Percentiles rank a stretch among this genome's conserved stretches.
Conservation (phyloP, 2,113 vertebrate species). For the Limnothrissa miodon region DNA sequence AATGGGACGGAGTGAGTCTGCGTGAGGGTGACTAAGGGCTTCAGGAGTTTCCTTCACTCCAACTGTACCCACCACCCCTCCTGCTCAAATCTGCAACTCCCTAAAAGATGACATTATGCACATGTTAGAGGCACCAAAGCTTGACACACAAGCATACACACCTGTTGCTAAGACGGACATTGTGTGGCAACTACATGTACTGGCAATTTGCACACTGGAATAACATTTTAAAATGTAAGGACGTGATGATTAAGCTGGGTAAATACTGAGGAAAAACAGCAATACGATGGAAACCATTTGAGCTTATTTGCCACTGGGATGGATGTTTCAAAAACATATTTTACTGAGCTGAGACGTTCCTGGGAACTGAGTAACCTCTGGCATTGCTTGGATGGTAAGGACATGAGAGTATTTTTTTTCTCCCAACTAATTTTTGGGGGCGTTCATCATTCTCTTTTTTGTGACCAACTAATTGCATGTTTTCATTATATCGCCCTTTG, state of each 20-base stretch:
- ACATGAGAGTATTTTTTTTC: conserved; percentile 30
- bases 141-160: neutral
- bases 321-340: conserved; percentile 18
- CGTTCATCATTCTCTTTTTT: conserved; percentile 46
- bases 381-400: conserved; percentile 47
- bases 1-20: conserved; percentile 49
- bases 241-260: conserved; percentile 4
- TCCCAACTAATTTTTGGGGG: conserved; percentile 33
- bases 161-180: conserved; percentile 17
- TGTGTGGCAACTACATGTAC: conserved; percentile 7
- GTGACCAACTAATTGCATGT: conserved; percentile 59
- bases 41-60: conserved; percentile 45
- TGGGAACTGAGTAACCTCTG: conserved; percentile 67
- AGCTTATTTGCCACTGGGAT: conserved; percentile 9
- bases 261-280: conserved; percentile 12
- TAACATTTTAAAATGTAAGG: conserved; percentile 20
- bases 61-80: conserved; percentile 13
- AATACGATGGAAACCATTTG: conserved; percentile 14
- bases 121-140: neutral
- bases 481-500: conserved; percentile 54
- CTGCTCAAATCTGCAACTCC: conserved; percentile 18
- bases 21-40: conserved; percentile 43
- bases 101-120: conserved; percentile 24
- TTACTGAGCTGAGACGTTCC: conserved; percentile 31
- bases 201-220: conserved; percentile 6